Percentiles rank a stretch among this genome's conserved stretches.
These are phyloP conservation scores for Solenopsis fugax DNA, from an alignment of 1,140 invertebrate genomes.

Conservation along the genomic window DNA sequence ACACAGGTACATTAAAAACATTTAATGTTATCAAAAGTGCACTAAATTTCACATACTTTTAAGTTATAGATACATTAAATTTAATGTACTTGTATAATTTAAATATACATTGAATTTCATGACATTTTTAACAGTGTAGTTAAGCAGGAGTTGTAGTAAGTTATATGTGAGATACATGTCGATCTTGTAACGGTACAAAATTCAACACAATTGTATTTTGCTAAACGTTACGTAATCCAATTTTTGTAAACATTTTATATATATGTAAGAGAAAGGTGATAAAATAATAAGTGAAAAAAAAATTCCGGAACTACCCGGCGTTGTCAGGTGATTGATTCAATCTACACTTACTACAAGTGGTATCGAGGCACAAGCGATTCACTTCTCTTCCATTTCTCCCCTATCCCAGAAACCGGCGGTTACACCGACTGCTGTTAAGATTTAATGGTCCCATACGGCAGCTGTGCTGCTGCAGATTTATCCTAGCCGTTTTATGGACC, in stretches of 20 bases:
- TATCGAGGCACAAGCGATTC: slow-evolving; percentile 8
- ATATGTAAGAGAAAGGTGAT: not conserved
- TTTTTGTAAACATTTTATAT: slow-evolving; percentile 56
- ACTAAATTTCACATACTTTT: no score
- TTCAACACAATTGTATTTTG: slow-evolving; percentile 42
- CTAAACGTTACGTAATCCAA: slow-evolving; percentile 28
- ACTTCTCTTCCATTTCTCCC: not conserved
- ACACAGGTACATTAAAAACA: no score
- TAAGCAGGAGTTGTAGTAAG: not conserved
- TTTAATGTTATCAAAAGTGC: no score
- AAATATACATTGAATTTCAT: no score
- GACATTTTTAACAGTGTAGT: no score
- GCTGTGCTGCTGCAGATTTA: slow-evolving; percentile 55
- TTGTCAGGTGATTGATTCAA: slow-evolving; percentile 11
- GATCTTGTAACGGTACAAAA: slow-evolving; percentile 30
- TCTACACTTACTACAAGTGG: slow-evolving; percentile 44
- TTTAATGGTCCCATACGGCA: slow-evolving; percentile 45
- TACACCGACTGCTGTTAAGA: slow-evolving; percentile 55
- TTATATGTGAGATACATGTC: not conserved
- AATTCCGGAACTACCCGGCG: not conserved
- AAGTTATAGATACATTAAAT: no score
- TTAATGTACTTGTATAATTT: no score
- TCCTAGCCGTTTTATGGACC: slow-evolving; percentile 39
- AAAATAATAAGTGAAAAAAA: slow-evolving; percentile 1
- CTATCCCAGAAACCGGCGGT: slow-evolving; percentile 28